phyloP scores from a whole-genome alignment of 2,888 invertebrate genomes.

The Glaucopsyche alexis region DNA sequence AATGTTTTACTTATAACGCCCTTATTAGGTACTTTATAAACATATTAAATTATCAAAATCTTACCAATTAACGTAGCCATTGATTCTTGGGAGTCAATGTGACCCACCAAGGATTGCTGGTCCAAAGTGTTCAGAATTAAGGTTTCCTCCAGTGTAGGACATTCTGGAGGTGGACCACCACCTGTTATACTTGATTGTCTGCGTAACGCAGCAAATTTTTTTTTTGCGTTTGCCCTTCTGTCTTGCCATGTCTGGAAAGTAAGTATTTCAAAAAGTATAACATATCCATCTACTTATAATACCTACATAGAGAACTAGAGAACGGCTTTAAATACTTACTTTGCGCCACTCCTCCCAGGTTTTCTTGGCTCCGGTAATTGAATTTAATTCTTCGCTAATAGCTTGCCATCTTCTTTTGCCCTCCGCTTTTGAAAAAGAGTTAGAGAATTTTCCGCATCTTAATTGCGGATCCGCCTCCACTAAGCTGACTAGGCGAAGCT shows the following conservation, averaged over 20 bases:
- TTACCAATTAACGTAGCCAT: neutral
- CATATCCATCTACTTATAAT: neutral
- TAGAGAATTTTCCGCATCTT: neutral
- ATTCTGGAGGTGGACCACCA: slow-evolving; percentile 7
- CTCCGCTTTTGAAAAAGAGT: neutral
- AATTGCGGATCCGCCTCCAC: no score
- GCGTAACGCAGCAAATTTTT: neutral
- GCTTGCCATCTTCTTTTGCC: neutral
- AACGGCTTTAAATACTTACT: neutral
- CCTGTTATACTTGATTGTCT: neutral
- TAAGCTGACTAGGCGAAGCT: no score
- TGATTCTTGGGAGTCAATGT: neutral
- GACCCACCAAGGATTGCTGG: neutral
- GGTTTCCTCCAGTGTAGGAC: neutral
- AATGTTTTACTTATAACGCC: no score
- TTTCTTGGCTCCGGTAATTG: no score
- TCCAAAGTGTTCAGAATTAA: neutral
- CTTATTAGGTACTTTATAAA: no score
- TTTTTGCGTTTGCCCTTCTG: neutral
- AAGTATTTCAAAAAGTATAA: neutral
- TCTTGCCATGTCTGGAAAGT: neutral
- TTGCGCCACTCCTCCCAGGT: neutral
- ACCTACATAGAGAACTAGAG: neutral
- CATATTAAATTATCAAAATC: neutral
- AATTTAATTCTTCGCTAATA: neutral